Percentiles rank a stretch among this genome's conserved stretches.
Conservation (phyloP, 1,140 invertebrate genomes). For the Paracyclopina nana region DNA sequence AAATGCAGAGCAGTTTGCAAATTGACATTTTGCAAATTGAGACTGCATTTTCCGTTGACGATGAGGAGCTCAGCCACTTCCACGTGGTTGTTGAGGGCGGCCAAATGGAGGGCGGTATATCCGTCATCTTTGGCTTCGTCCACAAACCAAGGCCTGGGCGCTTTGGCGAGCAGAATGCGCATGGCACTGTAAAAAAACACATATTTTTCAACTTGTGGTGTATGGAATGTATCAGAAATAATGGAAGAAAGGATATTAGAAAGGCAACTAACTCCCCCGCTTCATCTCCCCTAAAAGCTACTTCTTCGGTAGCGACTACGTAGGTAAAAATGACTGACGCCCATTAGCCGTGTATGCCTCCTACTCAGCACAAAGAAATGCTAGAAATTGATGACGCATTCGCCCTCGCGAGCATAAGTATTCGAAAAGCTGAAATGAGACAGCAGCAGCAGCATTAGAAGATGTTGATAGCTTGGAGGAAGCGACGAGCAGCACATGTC, state of each 20-base stretch:
- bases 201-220: slow-evolving; percentile 8
- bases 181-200: slow-evolving; percentile 54
- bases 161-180: slow-evolving; percentile 71
- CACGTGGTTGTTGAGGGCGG: slow-evolving; percentile 88
- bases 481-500: too few relatives aligned
- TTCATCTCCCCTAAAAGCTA: too few relatives aligned
- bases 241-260: not conserved
- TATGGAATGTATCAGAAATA: not conserved
- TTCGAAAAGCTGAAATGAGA: too few relatives aligned
- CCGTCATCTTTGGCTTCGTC: slow-evolving; percentile 97
- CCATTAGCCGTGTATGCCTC: too few relatives aligned
- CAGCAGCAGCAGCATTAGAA: too few relatives aligned
- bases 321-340: too few relatives aligned
- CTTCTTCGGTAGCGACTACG: too few relatives aligned
- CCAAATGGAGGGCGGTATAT: slow-evolving; percentile 84
- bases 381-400: too few relatives aligned
- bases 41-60: slow-evolving; percentile 64
- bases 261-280: too few relatives aligned
- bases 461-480: too few relatives aligned
- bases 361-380: too few relatives aligned
- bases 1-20: slow-evolving; percentile 87
- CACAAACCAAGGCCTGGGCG: slow-evolving; percentile 85
- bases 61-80: slow-evolving; percentile 83
- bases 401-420: too few relatives aligned
- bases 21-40: slow-evolving; percentile 81